Evolutionary conservation across 2,797 vertebrate genomes (phyloP).

Genomic region (Cheirogaleus major): DNA sequence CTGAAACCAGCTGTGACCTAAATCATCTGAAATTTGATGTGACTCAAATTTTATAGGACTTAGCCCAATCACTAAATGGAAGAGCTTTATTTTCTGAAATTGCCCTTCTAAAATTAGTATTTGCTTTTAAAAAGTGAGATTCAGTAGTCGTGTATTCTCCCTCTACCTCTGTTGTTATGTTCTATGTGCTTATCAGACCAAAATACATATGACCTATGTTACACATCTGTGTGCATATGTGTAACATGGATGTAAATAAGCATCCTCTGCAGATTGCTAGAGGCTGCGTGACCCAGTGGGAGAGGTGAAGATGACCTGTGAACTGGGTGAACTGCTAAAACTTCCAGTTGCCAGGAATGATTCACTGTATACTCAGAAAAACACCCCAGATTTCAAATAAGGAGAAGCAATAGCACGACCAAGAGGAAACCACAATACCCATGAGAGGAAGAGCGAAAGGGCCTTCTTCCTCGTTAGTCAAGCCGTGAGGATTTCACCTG

Average conservation of each 20-base stretch:
- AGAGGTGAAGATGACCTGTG: neutral
- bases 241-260: neutral
- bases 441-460: neutral
- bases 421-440: neutral
- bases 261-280: neutral
- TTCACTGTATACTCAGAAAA: neutral
- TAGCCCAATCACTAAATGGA: neutral
- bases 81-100: slow-evolving; percentile 6
- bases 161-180: neutral
- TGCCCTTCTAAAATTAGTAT: neutral
- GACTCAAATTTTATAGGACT: neutral
- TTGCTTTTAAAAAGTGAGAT: neutral
- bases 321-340: neutral
- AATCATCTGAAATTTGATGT: neutral
- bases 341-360: neutral
- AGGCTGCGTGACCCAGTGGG: neutral
- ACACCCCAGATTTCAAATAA: neutral
- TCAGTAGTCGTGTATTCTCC: neutral
- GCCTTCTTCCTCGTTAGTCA: neutral
- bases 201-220: neutral
- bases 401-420: neutral
- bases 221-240: no score
- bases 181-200: neutral
- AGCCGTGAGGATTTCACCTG: neutral
- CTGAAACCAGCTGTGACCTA: neutral